phyloP scores from a whole-genome alignment of 2,797 vertebrate genomes.

The Lepidocolaptes lacrymiger region DNA sequence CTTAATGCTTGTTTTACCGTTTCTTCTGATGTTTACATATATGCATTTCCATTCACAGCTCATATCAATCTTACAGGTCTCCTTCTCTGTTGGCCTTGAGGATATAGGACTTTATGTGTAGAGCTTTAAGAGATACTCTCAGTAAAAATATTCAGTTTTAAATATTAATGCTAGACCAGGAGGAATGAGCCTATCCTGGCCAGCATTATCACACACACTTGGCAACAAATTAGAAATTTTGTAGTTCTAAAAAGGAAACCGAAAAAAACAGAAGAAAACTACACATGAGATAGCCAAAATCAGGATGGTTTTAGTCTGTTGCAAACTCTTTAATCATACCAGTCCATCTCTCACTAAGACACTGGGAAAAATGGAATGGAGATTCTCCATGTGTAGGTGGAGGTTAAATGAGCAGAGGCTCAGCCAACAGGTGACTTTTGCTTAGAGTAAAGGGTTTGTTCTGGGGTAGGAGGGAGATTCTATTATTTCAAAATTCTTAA shows the following conservation, averaged over 20 bases:
- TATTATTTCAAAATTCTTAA: not conserved
- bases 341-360: not conserved
- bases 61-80: not conserved
- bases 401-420: not conserved
- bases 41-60: not conserved
- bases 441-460: not conserved
- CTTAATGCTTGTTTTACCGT: not conserved
- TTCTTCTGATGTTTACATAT: not conserved
- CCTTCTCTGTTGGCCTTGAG: not conserved
- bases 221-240: not conserved
- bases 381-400: fast-evolving
- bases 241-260: not conserved
- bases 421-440: not conserved
- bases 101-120: not conserved
- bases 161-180: not conserved
- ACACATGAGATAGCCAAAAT: fast-evolving
- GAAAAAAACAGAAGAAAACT: not conserved
- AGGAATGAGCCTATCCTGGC: not conserved
- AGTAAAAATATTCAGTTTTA: not conserved
- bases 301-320: not conserved
- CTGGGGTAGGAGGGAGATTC: not conserved
- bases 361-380: not conserved
- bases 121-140: not conserved
- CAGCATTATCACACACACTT: not conserved
- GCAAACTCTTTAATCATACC: not conserved